These are phyloP conservation scores for Halocynthia aurantium DNA, from an alignment of 23 tunicate genomes.

Conservation along the genomic window DNA sequence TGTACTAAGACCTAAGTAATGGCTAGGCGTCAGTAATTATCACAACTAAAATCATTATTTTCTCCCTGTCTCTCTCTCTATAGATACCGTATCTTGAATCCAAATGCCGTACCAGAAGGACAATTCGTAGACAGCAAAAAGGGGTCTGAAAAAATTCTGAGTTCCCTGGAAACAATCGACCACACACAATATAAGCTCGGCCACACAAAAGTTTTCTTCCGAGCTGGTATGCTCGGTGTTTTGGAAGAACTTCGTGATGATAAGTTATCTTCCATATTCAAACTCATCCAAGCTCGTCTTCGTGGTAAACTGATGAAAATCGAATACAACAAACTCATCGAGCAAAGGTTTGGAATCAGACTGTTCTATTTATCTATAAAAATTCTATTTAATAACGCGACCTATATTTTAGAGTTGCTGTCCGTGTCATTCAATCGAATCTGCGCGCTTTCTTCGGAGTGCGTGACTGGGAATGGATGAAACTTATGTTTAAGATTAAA, in stretches of 20 bases:
- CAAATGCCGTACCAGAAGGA: constrained; percentile 90
- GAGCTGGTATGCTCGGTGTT: constrained; percentile 93
- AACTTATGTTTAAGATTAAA: constrained; percentile 89
- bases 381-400: not conserved
- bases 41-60: too few species aligned
- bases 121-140: constrained; percentile 98
- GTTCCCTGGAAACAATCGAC: constrained; percentile 73
- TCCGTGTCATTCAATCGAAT: constrained; percentile 80
- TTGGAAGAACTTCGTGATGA: constrained; percentile 96
- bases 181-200: constrained; percentile 86
- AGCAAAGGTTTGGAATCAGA: constrained; percentile 42
- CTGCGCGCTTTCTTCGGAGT: constrained; percentile 80
- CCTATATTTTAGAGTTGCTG: constrained; percentile 58
- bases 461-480: constrained; percentile 96
- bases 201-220: constrained; percentile 98
- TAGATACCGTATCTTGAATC: constrained; percentile 78
- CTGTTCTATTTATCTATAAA: too few species aligned
- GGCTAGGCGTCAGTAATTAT: too few species aligned
- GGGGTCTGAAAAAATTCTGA: constrained; percentile 80
- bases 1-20: too few species aligned
- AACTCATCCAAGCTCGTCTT: constrained; percentile 73
- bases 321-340: constrained; percentile 90
- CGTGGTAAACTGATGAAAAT: constrained; percentile 81
- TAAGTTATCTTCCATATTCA: constrained; percentile 73
- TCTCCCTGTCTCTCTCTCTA: too few species aligned